phyloP scores from a whole-genome alignment of 2,888 invertebrate species.

The Netelia virgata region DNA sequence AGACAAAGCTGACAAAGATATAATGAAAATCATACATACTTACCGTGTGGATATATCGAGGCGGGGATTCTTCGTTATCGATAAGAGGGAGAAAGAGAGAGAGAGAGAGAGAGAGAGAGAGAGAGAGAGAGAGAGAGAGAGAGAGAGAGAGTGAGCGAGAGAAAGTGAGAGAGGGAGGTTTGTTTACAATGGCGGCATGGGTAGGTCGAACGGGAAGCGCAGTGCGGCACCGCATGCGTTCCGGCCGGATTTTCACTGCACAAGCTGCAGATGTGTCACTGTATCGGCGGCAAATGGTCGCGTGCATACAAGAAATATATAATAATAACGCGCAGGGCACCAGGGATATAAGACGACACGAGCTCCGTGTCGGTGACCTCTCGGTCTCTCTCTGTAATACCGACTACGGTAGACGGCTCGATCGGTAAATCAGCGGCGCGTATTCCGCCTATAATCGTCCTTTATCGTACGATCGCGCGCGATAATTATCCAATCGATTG shows the following conservation, averaged over 20 bases:
- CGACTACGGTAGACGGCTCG: not conserved
- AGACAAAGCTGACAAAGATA: too few species aligned
- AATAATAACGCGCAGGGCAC: not conserved
- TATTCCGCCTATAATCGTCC: not conserved
- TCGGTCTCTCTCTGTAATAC: too few species aligned
- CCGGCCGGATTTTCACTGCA: constrained; percentile 9
- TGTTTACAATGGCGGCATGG: constrained; percentile 48
- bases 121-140: not conserved
- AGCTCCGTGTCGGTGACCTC: not conserved
- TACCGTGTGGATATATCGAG: too few species aligned
- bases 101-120: too few species aligned
- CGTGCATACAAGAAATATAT: not conserved
- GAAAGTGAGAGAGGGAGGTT: not conserved
- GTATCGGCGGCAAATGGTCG: not conserved
- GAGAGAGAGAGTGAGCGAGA: too few species aligned
- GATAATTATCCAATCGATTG: too few species aligned
- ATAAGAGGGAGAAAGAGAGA: constrained; percentile 19
- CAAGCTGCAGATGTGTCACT: not conserved
- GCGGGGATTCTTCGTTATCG: constrained; percentile 36
- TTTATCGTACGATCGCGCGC: not conserved
- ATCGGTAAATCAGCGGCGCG: not conserved
- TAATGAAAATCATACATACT: too few species aligned
- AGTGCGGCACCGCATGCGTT: constrained; percentile 20
- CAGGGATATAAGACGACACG: not conserved
- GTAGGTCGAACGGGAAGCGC: constrained; percentile 44